Evolutionary conservation across 2,888 invertebrate genomes (phyloP).

Genomic region (Pogonocherus hispidulus): DNA sequence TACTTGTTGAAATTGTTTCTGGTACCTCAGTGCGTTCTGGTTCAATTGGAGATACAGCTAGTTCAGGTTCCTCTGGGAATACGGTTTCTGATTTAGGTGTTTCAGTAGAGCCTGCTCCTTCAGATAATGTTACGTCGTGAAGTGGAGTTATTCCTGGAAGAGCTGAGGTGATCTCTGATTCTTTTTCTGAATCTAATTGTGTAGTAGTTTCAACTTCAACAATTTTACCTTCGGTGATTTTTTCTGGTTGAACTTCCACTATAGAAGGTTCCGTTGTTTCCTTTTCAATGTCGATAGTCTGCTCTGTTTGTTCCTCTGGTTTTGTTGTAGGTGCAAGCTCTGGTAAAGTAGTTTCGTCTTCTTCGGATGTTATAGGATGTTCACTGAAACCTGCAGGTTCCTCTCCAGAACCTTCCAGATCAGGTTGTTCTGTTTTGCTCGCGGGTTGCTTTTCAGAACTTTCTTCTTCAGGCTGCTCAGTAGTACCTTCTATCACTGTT

Average conservation of each 20-base stretch:
- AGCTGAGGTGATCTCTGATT: conserved; percentile 8
- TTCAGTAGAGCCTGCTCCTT: not conserved
- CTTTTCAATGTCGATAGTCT: conserved; percentile 9
- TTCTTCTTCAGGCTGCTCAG: conserved; percentile 28
- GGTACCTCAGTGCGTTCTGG: not conserved
- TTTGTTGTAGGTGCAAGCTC: conserved; percentile 18
- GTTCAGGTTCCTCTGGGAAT: not conserved
- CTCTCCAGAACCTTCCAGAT: conserved; percentile 12
- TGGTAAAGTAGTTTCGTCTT: conserved; percentile 23
- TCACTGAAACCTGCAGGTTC: conserved; percentile 23
- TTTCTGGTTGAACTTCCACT: conserved; percentile 4
- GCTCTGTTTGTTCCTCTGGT: conserved; percentile 41
- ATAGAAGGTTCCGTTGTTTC: conserved; percentile 21
- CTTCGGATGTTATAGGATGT: conserved; percentile 28
- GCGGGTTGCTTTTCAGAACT: conserved; percentile 18
- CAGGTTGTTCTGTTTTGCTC: not conserved
- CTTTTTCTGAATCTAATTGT: conserved; percentile 10
- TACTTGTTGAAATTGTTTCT: conserved; percentile 6
- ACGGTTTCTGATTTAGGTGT: not conserved
- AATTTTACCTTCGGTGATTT: conserved; percentile 11
- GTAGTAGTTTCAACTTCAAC: conserved; percentile 9
- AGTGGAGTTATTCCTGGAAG: not conserved
- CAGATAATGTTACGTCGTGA: not conserved
- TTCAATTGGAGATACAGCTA: not conserved
- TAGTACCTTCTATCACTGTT: not conserved